Conservation (phyloP, 2,888 invertebrate genomes). For the Megamerina dolium region DNA sequence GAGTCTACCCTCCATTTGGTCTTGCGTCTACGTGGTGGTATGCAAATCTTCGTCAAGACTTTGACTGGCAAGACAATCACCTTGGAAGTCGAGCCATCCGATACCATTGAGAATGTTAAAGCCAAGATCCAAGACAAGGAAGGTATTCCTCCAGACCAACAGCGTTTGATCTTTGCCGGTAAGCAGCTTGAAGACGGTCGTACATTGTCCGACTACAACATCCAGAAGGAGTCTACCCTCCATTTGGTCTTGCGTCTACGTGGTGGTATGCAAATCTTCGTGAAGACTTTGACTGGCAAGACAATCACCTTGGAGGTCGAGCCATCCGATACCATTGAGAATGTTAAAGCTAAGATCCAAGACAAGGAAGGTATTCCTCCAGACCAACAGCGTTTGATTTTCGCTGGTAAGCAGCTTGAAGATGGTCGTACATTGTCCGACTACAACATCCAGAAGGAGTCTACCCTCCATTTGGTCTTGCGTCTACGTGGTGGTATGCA, state of each 20-base stretch:
- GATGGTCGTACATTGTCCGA: conserved; percentile 25
- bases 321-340: conserved; percentile 24
- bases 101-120: conserved; percentile 36
- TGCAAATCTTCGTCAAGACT: conserved; percentile 25
- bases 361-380: conserved; percentile 27
- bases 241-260: conserved; percentile 26
- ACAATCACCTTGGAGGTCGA: conserved; percentile 25
- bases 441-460: conserved; percentile 25
- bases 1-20: conserved; percentile 24
- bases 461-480: conserved; percentile 21
- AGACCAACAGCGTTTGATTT: conserved; percentile 26
- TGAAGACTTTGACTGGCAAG: conserved; percentile 24
- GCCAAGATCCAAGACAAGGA: conserved; percentile 42
- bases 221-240: conserved; percentile 24
- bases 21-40: conserved; percentile 24
- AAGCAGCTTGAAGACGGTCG: conserved; percentile 42
- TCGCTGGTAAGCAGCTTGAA: conserved; percentile 25
- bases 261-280: conserved; percentile 27
- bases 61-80: conserved; percentile 25
- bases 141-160: conserved; percentile 41
- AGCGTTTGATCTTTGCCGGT: conserved; percentile 41
- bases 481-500: conserved; percentile 27
- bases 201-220: conserved; percentile 30
- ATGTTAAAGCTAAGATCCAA: conserved; percentile 24
- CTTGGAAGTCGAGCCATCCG: conserved; percentile 24